Percentiles rank a stretch among this genome's conserved stretches.
phyloP scores from a whole-genome alignment of 2,888 invertebrate genomes.

The Acronicta alni region DNA sequence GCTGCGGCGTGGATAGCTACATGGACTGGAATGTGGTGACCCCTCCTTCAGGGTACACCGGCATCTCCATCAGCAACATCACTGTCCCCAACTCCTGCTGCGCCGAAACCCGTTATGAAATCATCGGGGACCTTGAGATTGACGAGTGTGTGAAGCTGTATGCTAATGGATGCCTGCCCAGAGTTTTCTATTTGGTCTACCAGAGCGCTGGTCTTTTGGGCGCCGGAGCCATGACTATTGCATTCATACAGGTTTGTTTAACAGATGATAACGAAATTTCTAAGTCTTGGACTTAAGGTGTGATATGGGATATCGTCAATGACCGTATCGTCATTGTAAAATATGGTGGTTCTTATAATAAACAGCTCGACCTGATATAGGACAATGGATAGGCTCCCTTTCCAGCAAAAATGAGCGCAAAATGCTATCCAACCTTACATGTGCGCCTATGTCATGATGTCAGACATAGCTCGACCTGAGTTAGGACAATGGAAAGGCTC shows the following conservation, averaged over 20 bases:
- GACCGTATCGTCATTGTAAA: too few species aligned
- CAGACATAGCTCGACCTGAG: too few species aligned
- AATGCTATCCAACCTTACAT: too few species aligned
- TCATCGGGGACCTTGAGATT: conserved; percentile 56
- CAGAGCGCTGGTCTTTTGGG: conserved; percentile 93
- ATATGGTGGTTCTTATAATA: too few species aligned
- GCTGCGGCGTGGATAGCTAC: conserved; percentile 91
- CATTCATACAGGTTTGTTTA: conserved; percentile 92
- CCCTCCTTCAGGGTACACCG: conserved; percentile 61
- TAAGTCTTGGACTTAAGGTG: too few species aligned
- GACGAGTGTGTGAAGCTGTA: conserved; percentile 79
- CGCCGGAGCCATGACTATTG: conserved; percentile 94
- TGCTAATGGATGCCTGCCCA: conserved; percentile 90
- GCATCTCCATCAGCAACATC: conserved; percentile 77
- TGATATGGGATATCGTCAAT: too few species aligned
- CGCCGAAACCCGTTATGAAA: conserved; percentile 67
- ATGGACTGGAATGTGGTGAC: conserved; percentile 89
- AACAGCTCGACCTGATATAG: too few species aligned
- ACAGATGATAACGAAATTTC: neutral
- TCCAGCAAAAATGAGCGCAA: too few species aligned
- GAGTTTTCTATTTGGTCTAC: conserved; percentile 90
- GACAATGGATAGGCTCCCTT: too few species aligned
- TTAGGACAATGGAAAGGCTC: too few species aligned
- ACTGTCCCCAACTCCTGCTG: conserved; percentile 91
- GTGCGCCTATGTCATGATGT: too few species aligned